These are phyloP conservation scores for Lampropteryx suffumata DNA, from an alignment of 2,888 invertebrate species.

Conservation along the genomic window DNA sequence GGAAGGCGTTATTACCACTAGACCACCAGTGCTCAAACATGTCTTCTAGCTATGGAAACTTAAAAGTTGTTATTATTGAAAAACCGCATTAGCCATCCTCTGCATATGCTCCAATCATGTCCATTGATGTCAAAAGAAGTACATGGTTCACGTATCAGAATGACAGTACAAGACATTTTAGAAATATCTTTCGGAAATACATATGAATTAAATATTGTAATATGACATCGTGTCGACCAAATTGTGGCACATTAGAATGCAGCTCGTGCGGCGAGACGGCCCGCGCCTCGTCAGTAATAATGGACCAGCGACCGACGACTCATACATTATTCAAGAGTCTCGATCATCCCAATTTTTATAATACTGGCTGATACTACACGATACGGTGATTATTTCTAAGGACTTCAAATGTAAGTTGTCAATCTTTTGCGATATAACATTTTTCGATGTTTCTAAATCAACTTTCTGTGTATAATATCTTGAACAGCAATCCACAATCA, in stretches of 20 bases:
- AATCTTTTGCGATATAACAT: no score
- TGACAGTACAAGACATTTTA: constrained; percentile 51
- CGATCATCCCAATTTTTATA: constrained; percentile 58
- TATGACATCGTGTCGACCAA: constrained; percentile 56
- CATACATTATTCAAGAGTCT: constrained; percentile 73
- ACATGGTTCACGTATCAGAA: constrained; percentile 28
- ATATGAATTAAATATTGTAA: constrained; percentile 61
- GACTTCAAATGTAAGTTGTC: no score
- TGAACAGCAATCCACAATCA: not conserved
- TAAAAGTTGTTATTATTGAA: not conserved
- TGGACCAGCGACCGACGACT: constrained; percentile 56
- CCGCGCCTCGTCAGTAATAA: constrained; percentile 65
- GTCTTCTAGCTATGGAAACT: not conserved
- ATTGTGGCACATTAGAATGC: constrained; percentile 72
- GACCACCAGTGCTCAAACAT: no score
- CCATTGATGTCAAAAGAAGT: no score
- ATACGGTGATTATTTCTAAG: constrained; percentile 28
- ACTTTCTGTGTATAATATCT: no score
- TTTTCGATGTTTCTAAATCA: no score
- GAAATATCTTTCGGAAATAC: constrained; percentile 56
- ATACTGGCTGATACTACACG: constrained; percentile 50
- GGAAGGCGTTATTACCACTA: no score
- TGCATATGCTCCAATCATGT: constrained; percentile 38
- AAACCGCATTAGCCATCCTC: constrained; percentile 20
- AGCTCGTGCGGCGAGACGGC: constrained; percentile 69